Evolutionary conservation across 2,797 vertebrate genomes (phyloP).

Genomic region (Sebastes hopkinsi): DNA sequence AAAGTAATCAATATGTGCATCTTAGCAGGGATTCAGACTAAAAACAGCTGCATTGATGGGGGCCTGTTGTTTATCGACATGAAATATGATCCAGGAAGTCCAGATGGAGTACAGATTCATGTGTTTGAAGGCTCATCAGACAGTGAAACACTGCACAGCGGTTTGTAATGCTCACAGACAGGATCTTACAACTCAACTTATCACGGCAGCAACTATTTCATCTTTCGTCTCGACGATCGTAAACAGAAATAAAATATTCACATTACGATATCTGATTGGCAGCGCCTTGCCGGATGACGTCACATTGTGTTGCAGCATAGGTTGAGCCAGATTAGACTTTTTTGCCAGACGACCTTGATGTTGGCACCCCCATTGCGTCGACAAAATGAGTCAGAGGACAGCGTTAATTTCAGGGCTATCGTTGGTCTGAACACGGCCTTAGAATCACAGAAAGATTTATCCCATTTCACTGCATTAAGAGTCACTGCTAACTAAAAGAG

Average conservation of each 20-base stretch:
- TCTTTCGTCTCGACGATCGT: not conserved
- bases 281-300: no score
- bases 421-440: not conserved
- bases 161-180: not conserved
- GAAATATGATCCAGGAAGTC: no score
- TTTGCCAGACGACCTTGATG: no score
- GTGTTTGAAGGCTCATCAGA: not conserved
- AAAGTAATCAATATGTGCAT: not conserved
- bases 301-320: no score
- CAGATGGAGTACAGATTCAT: not conserved
- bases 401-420: no score
- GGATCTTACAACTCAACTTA: not conserved
- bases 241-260: fast-evolving
- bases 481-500: not conserved
- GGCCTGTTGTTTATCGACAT: not conserved
- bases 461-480: not conserved
- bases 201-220: not conserved
- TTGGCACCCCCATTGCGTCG: no score
- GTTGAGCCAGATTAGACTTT: no score
- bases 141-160: not conserved
- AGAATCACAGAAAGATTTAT: not conserved
- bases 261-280: no score
- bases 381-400: no score
- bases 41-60: not conserved
- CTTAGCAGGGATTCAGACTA: not conserved